Evolutionary conservation across 1,140 invertebrate genomes (phyloP).

Genomic region (Meteorus sp.): DNA sequence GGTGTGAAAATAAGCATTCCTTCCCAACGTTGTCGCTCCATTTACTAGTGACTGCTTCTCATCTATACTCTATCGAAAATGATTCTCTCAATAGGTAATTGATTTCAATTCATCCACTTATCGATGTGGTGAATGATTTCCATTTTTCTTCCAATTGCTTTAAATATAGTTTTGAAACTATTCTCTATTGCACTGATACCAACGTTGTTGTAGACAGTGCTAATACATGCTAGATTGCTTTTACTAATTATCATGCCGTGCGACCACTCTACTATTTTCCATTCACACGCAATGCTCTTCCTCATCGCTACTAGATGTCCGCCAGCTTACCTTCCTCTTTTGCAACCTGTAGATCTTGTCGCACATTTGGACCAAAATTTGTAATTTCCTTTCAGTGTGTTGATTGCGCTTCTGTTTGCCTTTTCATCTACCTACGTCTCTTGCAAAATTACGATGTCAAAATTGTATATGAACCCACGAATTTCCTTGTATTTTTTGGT

Average conservation of each 20-base stretch:
- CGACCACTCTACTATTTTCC: neutral
- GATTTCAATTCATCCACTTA: neutral
- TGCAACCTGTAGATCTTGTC: conserved; percentile 13
- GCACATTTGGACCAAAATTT: conserved; percentile 18
- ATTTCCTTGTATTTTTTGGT: neutral
- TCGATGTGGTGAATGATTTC: neutral
- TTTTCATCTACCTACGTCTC: conserved; percentile 30
- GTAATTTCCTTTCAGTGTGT: conserved; percentile 14
- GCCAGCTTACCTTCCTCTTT: conserved; percentile 23
- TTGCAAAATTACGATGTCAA: conserved; percentile 11
- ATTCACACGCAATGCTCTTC: conserved; percentile 6
- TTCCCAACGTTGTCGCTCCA: neutral
- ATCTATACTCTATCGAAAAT: neutral
- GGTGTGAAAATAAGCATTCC: too few relatives aligned
- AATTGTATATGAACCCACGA: conserved; percentile 16
- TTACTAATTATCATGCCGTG: neutral
- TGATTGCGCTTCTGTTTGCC: conserved; percentile 1
- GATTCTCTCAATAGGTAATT: neutral
- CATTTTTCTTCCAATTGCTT: neutral
- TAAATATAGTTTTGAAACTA: conserved; percentile 4
- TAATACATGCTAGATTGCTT: conserved; percentile 4
- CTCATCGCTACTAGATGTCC: conserved; percentile 27
- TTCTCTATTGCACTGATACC: conserved; percentile 7
- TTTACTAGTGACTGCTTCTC: neutral
- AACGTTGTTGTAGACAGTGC: conserved; percentile 23